Percentiles rank a stretch among this genome's conserved stretches.
These are phyloP conservation scores for Hylyphantes graminicola DNA, from an alignment of 1,140 invertebrate genomes.

Conservation along the genomic window DNA sequence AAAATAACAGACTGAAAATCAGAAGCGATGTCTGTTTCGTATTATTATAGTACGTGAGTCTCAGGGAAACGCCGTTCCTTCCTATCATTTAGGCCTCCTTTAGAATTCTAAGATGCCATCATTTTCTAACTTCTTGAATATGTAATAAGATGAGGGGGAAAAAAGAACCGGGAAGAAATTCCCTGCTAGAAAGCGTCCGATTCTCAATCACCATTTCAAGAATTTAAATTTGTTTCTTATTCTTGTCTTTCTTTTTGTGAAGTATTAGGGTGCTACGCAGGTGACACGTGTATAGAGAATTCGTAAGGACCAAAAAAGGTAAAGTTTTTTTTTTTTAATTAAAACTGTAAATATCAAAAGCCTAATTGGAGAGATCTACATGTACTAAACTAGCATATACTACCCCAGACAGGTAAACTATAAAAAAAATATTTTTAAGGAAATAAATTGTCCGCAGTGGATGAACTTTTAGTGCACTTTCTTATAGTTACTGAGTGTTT, in stretches of 20 bases:
- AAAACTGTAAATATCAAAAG: no score
- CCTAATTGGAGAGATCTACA: no score
- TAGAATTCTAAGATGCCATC: conserved; percentile 35
- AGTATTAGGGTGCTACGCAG: no score
- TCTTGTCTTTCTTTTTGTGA: background rate
- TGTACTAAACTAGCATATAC: no score
- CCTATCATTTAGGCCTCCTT: conserved; percentile 1
- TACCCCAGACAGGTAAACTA: no score
- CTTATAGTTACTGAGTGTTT: no score
- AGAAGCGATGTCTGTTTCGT: conserved; percentile 39
- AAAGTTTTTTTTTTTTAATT: no score
- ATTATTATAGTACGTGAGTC: conserved; percentile 28
- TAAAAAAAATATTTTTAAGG: no score
- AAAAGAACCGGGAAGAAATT: background rate
- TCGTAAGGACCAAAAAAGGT: no score
- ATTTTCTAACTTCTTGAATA: conserved; percentile 45
- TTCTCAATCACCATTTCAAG: conserved; percentile 35
- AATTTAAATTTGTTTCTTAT: conserved; percentile 12
- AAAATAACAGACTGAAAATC: conserved; percentile 27
- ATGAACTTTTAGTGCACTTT: no score
- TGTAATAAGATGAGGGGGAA: conserved; percentile 36
- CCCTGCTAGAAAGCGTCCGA: background rate
- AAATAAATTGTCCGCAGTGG: no score
- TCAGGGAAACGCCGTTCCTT: background rate
- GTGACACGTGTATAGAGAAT: no score